Conservation (phyloP, 2,113 vertebrate genomes). For the Oceanites oceanicus region DNA sequence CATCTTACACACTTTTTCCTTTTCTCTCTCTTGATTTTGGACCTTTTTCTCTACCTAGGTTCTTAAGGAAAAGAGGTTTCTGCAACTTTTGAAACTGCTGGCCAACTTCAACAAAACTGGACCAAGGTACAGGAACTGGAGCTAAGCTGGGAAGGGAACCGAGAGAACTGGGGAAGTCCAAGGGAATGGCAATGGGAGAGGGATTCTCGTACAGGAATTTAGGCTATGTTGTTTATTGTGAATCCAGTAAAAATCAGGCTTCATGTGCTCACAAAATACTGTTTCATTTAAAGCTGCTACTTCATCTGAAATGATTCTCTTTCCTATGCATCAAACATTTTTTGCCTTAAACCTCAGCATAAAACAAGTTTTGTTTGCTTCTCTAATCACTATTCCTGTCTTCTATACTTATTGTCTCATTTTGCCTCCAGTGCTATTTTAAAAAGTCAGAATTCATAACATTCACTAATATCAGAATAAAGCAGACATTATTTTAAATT, state of each 20-base stretch:
- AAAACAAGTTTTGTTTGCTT: constrained; percentile 3
- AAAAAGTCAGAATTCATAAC: constrained; percentile 39
- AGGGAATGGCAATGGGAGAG: background rate
- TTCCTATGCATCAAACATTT: background rate
- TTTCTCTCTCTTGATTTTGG: background rate
- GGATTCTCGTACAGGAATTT: background rate
- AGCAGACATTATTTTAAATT: background rate
- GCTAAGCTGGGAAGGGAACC: background rate
- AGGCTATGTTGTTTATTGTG: background rate
- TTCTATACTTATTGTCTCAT: background rate
- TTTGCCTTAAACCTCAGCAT: background rate
- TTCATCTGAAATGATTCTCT: background rate
- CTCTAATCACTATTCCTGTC: background rate
- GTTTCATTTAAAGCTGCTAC: background rate
- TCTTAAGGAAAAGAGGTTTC: background rate
- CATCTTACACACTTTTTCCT: background rate
- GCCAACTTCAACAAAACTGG: background rate
- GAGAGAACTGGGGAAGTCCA: background rate
- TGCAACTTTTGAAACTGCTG: background rate
- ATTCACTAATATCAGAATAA: background rate
- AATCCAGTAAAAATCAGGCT: background rate
- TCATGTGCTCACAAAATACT: background rate
- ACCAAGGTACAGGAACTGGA: background rate
- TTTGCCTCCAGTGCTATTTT: background rate
- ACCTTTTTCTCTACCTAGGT: background rate